Evolutionary conservation across 2,797 vertebrate genomes (phyloP), one percentile per base, ranked within the genome.

Genomic region (Sphenodon punctatus): DNA sequence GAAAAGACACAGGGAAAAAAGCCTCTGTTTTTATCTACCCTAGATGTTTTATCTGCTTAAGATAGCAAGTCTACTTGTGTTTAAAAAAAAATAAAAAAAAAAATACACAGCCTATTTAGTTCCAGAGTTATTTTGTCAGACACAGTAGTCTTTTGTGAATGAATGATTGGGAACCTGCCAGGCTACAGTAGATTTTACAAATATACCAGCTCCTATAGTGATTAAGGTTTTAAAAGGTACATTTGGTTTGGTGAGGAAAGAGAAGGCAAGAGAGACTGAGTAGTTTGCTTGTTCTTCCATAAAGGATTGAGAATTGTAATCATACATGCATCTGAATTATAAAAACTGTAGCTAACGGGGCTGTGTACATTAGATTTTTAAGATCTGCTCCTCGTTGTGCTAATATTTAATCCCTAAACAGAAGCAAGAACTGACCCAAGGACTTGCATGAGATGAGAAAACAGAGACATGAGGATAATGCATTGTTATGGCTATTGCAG

Each of bases 81-180:
- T 80, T 82, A 75, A 49, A 72, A 30, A 27, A 5, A 60, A 19
- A n/a, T n/a, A n/a, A n/a, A n/a, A n/a, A n/a, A n/a, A n/a, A n/a
- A 68, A 39, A 78, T 59, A 75, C 36, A 55, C 25, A 60, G 8
- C 4, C 41, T 43, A 75, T 61, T 32, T 75, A 16, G 3, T 55
- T 85, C n/a, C 48, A 49, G 48, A 82, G 34, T 67, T 82, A 69
- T 66, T 79, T 87, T 60, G 32, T 75, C 74, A 67, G 34, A 74
- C 3, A 4, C 8, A 34, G 43, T 7, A 42, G 23, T 7, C 22
- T 67, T 14, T 46, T 75, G 64, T 42, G 53, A 53, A 85, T 58
- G 55, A 58, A 65, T 60, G 63, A 71, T 30, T 34, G 76, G 84
- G 56, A 77, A 84, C 53, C 63, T 61, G 64, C 25, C 30, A 85